Base-by-base conservation (phyloP, 1,140 invertebrate genomes). In the Arion vulgaris region DNA sequence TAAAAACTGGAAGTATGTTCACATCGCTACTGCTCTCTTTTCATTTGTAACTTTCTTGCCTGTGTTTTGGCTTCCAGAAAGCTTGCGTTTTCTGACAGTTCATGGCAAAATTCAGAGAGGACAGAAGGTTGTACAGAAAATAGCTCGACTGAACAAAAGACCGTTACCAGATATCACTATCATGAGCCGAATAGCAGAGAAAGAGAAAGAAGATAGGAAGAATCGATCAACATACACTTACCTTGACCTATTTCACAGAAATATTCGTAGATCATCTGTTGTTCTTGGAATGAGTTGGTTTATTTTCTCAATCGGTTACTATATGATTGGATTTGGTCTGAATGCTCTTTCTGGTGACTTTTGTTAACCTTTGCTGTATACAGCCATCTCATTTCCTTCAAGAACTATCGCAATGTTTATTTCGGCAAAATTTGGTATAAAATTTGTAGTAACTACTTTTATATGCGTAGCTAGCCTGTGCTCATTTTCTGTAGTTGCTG, bases 281-380 rank as follows among this genome's bases (percentile, higher is more conserved):
- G n/a, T 66, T 23, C 28, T 66, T 0, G 41, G 23, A 41, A 49
- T 41, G 38, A 41, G 7, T 2, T 73, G 38, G 38, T 73, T 73
- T 26, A 41, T 26, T 49, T 11, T 73, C 26, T 49, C 71, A 26
- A 4, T 49, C 1, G 17, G 36, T 2, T 32, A 73, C 26, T 39
- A 41, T 49, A 73, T 32, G 17, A 73, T 73, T n/a, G 41, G 71
- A 28, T 73, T 73, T 49, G 71, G 71, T 15, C 4, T 73, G 0
- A n/a, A 34, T 9, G 23, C 71, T 9, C 38, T 73, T 26, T 73
- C 41, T 11, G 71, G 71, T n/a, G 41, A 73, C 41, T 73, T 26
- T 41, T 73, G 19, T 73, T 26, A 73, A 73, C 28, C 41, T 73
- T 41, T 73, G 28, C 36, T 73, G 11, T 73, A 17, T 49, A 5